Conservation (phyloP, 2,797 vertebrate genomes). For the Phataginus tetradactyla region DNA sequence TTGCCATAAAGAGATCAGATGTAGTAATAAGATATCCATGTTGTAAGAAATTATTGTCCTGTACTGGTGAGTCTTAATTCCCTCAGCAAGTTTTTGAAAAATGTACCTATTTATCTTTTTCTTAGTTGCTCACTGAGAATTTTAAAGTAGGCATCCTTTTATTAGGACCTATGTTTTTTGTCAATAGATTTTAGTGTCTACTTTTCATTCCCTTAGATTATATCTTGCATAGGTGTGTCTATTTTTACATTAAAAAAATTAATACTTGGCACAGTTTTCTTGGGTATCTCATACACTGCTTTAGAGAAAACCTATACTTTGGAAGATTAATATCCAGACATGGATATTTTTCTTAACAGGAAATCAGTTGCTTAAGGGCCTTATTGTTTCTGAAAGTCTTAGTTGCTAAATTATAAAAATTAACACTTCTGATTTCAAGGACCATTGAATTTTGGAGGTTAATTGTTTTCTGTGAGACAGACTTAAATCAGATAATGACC, state of each 20-base stretch:
- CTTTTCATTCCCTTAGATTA: slow-evolving; percentile 15
- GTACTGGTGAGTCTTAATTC: background rate
- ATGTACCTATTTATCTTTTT: background rate
- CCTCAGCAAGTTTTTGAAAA: slow-evolving; percentile 16
- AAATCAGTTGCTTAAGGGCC: background rate
- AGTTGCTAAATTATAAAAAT: background rate
- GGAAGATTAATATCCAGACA: background rate
- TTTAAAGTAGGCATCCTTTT: slow-evolving; percentile 31
- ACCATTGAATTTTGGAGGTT: background rate
- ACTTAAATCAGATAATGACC: background rate
- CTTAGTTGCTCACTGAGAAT: slow-evolving; percentile 49
- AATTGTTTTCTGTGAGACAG: slow-evolving; percentile 29
- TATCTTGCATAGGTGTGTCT: background rate
- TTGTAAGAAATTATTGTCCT: background rate
- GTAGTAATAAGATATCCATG: background rate
- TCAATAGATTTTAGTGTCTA: background rate
- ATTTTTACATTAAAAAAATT: slow-evolving; percentile 47
- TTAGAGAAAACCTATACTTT: slow-evolving; percentile 21
- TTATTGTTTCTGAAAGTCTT: slow-evolving; percentile 27
- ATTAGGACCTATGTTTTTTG: background rate
- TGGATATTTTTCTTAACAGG: slow-evolving; percentile 48
- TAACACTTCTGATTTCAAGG: slow-evolving; percentile 9
- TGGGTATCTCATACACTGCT: background rate
- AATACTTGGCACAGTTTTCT: slow-evolving; percentile 13
- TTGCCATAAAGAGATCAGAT: slow-evolving; percentile 40